Percentiles rank a stretch among this genome's conserved stretches.
phyloP scores from a whole-genome alignment of 92 coral and sea anemone genomes.

The Pocillopora meandrina region DNA sequence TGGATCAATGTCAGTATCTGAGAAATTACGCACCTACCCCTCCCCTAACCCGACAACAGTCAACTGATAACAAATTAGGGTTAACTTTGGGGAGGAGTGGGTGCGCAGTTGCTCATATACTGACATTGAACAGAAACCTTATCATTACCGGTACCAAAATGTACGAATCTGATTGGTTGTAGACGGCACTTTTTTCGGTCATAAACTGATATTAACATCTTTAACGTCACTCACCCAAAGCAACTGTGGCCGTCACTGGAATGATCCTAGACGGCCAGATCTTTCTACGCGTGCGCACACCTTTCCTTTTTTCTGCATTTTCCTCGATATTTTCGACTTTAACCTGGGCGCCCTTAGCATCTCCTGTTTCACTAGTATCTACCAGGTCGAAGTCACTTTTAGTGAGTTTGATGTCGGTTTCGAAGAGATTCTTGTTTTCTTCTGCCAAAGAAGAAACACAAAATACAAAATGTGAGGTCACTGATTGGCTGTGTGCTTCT shows the following conservation, averaged over 20 bases:
- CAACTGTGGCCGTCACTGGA: constrained; percentile 42
- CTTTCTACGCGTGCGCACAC: constrained; percentile 53
- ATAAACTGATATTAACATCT: no score
- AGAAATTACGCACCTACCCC: no score
- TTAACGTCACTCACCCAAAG: neutral
- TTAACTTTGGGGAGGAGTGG: no score
- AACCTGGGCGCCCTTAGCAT: constrained; percentile 60
- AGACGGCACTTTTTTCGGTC: neutral
- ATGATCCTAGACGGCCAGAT: constrained; percentile 70
- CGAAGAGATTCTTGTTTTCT: constrained; percentile 44
- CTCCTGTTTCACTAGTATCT: constrained; percentile 55
- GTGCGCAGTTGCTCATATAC: no score
- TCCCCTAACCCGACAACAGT: no score
- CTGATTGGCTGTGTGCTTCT: no score
- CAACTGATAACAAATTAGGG: no score
- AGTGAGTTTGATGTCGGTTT: constrained; percentile 70
- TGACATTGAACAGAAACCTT: no score
- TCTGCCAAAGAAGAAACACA: neutral
- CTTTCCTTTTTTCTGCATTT: constrained; percentile 52
- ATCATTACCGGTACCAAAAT: no score
- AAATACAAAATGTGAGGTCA: no score
- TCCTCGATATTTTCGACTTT: constrained; percentile 38
- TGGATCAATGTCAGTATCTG: no score
- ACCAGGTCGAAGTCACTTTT: constrained; percentile 38
- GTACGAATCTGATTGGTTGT: no score